Evolutionary conservation across 1,140 invertebrate genomes (phyloP).

Genomic region (Penaeus indicus): DNA sequence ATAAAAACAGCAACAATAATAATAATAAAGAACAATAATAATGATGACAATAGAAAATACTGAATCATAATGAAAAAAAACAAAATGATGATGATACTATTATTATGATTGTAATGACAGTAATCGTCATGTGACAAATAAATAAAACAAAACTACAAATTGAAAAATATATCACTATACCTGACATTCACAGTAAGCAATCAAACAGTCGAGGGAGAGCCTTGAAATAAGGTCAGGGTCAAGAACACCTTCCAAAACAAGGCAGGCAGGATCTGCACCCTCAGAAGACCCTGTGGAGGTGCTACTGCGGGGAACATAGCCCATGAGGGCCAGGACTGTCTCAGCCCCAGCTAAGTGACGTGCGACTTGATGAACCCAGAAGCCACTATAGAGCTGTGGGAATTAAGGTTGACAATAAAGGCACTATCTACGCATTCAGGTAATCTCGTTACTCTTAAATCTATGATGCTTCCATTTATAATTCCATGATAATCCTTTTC

Average conservation of each 20-base stretch:
- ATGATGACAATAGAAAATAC: too few relatives aligned
- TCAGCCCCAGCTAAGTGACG: slow-evolving; percentile 82
- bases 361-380: slow-evolving; percentile 88
- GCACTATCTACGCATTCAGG: too few relatives aligned
- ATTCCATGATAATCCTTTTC: too few relatives aligned
- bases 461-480: too few relatives aligned
- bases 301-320: slow-evolving; percentile 74
- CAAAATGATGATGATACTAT: too few relatives aligned
- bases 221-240: slow-evolving; percentile 84
- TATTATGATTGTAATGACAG: too few relatives aligned
- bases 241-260: slow-evolving; percentile 79
- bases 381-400: slow-evolving; percentile 84
- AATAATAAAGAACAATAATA: too few relatives aligned
- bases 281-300: slow-evolving; percentile 69
- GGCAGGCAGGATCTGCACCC: slow-evolving; percentile 67
- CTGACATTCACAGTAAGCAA: slow-evolving; percentile 91
- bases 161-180: slow-evolving; percentile 70
- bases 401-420: neutral
- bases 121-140: neutral
- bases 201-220: slow-evolving; percentile 85
- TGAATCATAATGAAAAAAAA: too few relatives aligned
- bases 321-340: slow-evolving; percentile 83
- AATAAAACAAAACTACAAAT: neutral
- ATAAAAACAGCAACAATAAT: too few relatives aligned
- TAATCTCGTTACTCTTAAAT: too few relatives aligned